Evolutionary conservation across 2,797 vertebrate genomes (phyloP), one percentile per base, ranked within the genome.

Genomic region (Gadopsis bispinosus): DNA sequence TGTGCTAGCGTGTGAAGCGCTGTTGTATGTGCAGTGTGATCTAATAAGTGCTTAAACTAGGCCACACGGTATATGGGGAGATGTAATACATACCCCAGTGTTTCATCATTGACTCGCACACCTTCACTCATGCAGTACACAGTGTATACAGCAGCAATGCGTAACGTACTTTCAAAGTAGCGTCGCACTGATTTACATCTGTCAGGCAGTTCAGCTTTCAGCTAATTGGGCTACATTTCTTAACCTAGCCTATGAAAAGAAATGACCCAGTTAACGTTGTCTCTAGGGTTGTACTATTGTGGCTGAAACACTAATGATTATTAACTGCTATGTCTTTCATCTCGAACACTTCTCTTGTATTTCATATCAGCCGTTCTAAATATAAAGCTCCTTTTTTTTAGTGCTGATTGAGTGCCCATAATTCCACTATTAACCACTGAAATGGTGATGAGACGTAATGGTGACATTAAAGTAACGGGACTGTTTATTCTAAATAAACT

Each of bases 201-300:
- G 72, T 66, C 80, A 75, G 37, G 17, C 69, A 48, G 56, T 68
- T 82, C 31, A 73, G 51, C 41, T 83, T 37, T 75, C 43, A 83
- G 66, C 60, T 90, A 93, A 91, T 93, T 91, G 85, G 88, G 89
- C 75, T 91, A 82, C 69, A 77, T 75, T 76, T 91, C 67, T 76
- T 87, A 79, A 83, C 83, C 39, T 48, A 64, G 87, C 45, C 90
- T 84, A 84, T 91, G 83, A 91, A 92, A 92, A 88, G 84, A 89
- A 85, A 60, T 92, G 92, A 84, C 93, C 92, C 88, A 93, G 80
- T 89, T 94, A 83, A 67, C 73, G 17, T 53, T 17, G 73, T 92
- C 91, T 87, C 87, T 7, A 10, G 91, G 86, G 92, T 62, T 73
- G 1, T 26, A 41, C 82, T 66, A 59, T 86, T 88, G 68, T 85